Evolutionary conservation across 1,140 invertebrate species (phyloP).

Genomic region (Gerris buenoi): DNA sequence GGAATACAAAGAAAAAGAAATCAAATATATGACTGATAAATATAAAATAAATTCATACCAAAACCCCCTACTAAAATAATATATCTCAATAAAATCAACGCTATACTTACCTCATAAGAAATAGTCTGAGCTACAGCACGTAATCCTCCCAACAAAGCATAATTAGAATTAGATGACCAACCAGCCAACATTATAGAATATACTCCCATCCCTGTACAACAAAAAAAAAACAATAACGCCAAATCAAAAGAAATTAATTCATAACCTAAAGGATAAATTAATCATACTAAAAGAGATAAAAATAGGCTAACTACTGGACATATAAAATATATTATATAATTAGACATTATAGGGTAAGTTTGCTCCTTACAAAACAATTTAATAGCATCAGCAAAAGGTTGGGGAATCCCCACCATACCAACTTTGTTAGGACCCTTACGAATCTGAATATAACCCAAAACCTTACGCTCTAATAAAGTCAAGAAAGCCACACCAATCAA

Average conservation of each 20-base stretch:
- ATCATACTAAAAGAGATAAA: slow-evolving; percentile 37
- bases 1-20: slow-evolving; percentile 36
- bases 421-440: slow-evolving; percentile 53
- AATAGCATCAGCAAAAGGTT: slow-evolving; percentile 48
- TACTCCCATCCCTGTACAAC: slow-evolving; percentile 37
- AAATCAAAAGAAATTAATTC: slow-evolving; percentile 33
- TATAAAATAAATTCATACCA: slow-evolving; percentile 27
- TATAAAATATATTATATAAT: slow-evolving; percentile 38
- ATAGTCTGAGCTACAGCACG: slow-evolving; percentile 46
- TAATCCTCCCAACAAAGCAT: slow-evolving; percentile 43
- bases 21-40: slow-evolving; percentile 31
- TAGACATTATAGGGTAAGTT: slow-evolving; percentile 30
- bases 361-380: slow-evolving; percentile 47
- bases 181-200: slow-evolving; percentile 40
- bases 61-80: slow-evolving; percentile 32
- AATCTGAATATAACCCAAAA: slow-evolving; percentile 50
- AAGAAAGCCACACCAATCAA: slow-evolving; percentile 46
- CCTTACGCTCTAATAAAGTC: slow-evolving; percentile 48
- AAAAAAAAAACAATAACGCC: slow-evolving; percentile 36
- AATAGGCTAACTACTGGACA: slow-evolving; percentile 39
- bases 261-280: slow-evolving; percentile 34
- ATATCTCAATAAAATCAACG: slow-evolving; percentile 37
- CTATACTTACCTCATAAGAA: slow-evolving; percentile 49
- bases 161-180: slow-evolving; percentile 50
- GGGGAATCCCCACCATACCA: slow-evolving; percentile 40